phyloP scores from a whole-genome alignment of 2,888 invertebrate genomes.

The Hyles lineata region DNA sequence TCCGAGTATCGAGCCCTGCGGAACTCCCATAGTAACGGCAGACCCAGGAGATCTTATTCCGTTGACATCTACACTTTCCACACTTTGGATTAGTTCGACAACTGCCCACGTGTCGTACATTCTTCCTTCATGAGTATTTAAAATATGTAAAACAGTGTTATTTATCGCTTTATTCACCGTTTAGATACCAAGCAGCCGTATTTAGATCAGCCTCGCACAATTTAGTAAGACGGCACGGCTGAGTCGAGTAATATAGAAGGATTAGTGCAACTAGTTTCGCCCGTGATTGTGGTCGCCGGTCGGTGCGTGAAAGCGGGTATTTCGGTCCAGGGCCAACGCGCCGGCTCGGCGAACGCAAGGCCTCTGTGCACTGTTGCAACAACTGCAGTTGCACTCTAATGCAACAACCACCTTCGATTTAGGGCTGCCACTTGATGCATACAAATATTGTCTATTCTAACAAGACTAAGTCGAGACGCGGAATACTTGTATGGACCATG shows the following conservation, averaged over 20 bases:
- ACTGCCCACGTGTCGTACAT: too few species aligned
- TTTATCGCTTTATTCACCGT: too few species aligned
- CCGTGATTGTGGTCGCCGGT: slow-evolving; percentile 43
- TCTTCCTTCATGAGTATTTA: too few species aligned
- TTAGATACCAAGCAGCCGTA: too few species aligned
- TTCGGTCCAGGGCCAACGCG: slow-evolving; percentile 78
- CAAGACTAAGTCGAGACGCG: too few species aligned
- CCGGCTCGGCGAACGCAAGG: slow-evolving; percentile 80
- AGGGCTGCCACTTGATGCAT: slow-evolving; percentile 24
- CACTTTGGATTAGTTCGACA: too few species aligned
- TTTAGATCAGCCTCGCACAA: not conserved
- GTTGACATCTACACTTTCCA: too few species aligned
- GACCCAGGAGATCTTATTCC: too few species aligned
- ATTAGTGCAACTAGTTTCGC: slow-evolving; percentile 38
- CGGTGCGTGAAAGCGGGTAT: slow-evolving; percentile 77
- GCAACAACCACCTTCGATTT: slow-evolving; percentile 49
- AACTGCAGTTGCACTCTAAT: slow-evolving; percentile 74
- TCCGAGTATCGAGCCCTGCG: too few species aligned
- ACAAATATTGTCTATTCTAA: not conserved
- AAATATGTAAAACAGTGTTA: too few species aligned
- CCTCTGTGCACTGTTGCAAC: slow-evolving; percentile 75
- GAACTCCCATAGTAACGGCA: too few species aligned
- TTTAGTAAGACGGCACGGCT: not conserved
- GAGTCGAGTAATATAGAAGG: slow-evolving; percentile 7
- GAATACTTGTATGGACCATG: too few species aligned